Percentiles rank a stretch among this genome's conserved stretches.
phyloP scores from a whole-genome alignment of 2,888 invertebrate species.

The Dione vanillae region DNA sequence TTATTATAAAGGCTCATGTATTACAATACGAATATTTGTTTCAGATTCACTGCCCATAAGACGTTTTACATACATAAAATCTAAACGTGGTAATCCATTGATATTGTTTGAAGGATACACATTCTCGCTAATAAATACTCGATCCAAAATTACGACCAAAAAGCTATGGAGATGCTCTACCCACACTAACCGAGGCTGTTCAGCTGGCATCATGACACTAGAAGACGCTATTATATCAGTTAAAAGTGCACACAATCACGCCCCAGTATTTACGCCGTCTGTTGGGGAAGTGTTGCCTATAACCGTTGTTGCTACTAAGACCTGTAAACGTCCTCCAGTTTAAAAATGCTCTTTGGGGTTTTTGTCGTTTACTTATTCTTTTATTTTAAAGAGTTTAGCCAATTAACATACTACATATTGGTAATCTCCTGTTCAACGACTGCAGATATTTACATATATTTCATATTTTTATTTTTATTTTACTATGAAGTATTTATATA shows the following conservation, averaged over 20 bases:
- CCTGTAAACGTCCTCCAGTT: conserved; percentile 4
- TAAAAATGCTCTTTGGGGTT: not conserved
- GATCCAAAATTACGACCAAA: conserved; percentile 27
- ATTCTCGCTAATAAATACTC: conserved; percentile 46
- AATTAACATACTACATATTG: no score
- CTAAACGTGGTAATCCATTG: conserved; percentile 43
- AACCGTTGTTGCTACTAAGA: not conserved
- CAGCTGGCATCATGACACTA: conserved; percentile 52
- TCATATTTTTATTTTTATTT: no score
- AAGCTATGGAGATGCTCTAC: conserved; percentile 58
- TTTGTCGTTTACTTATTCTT: not conserved
- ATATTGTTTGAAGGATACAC: conserved; percentile 49
- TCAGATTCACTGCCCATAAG: not conserved
- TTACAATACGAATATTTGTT: not conserved
- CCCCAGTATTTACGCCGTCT: conserved; percentile 1
- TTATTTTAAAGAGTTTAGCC: not conserved
- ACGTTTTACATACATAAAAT: conserved; percentile 28
- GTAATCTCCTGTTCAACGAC: no score
- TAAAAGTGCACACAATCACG: conserved; percentile 45
- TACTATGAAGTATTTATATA: no score
- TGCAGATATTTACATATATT: no score
- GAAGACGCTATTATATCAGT: conserved; percentile 39
- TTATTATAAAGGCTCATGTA: not conserved
- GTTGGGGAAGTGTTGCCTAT: conserved; percentile 7
- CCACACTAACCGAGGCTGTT: conserved; percentile 53